Conservation (phyloP, 2,113 vertebrate genomes). For the Ammodytes dubius region DNA sequence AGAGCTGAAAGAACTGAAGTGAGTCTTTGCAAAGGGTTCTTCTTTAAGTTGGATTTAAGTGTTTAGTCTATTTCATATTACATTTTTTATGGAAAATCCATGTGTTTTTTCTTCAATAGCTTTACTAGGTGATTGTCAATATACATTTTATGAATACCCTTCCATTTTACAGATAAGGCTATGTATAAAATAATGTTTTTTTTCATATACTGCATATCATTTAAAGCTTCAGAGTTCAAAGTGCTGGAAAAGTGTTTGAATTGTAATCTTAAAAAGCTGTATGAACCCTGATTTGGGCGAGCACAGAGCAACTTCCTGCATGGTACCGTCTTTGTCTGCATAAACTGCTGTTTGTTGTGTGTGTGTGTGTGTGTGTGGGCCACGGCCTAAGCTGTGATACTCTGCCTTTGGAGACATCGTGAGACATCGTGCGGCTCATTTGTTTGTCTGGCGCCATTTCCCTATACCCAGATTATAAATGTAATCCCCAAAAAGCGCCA, state of each 20-base stretch:
- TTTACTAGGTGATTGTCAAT: too few species aligned
- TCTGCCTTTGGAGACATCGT: conserved; percentile 51
- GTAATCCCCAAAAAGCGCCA: conserved; percentile 69
- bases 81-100: too few species aligned
- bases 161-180: too few species aligned
- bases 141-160: too few species aligned
- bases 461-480: conserved; percentile 69
- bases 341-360: conserved; percentile 43
- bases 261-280: too few species aligned
- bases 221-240: too few species aligned
- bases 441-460: conserved; percentile 51
- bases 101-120: too few species aligned
- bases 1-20: conserved; percentile 97
- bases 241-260: too few species aligned
- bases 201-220: too few species aligned
- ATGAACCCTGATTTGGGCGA: background rate
- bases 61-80: too few species aligned
- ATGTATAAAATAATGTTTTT: too few species aligned
- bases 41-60: too few species aligned
- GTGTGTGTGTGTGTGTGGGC: conserved; percentile 33
- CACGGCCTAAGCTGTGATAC: conserved; percentile 45
- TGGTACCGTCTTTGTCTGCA: conserved; percentile 24
- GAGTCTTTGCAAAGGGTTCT: conserved; percentile 49
- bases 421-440: conserved; percentile 47
- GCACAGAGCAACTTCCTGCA: background rate